A percentile compares a stretch with the other conserved stretches of the same genome.
Evolutionary conservation across 2,113 vertebrate genomes (phyloP).

Genomic region (Triplophysa rosa): DNA sequence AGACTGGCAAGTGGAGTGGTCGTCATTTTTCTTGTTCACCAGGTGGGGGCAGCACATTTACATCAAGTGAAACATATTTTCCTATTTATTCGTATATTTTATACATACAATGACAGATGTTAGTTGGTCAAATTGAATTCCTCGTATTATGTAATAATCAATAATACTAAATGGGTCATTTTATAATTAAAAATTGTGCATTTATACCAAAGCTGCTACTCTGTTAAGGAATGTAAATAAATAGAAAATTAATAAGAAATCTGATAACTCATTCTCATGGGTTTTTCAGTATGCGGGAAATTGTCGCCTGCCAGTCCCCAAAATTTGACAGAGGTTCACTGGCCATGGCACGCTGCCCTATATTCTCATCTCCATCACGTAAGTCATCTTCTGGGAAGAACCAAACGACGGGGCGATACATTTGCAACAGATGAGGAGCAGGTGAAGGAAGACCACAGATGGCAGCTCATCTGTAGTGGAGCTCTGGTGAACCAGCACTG

Average conservation of each 20-base stretch:
- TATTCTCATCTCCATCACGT: slow-evolving; percentile 74
- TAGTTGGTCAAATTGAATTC: not conserved
- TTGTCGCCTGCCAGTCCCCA: slow-evolving; percentile 68
- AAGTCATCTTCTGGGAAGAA: slow-evolving; percentile 60
- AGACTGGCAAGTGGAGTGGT: slow-evolving; percentile 90
- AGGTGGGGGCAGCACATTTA: slow-evolving; percentile 74
- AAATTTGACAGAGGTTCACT: slow-evolving; percentile 73
- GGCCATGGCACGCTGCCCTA: slow-evolving; percentile 90
- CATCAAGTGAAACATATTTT: not conserved
- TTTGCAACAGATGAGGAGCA: slow-evolving; percentile 47
- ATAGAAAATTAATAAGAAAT: not conserved
- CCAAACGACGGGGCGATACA: slow-evolving; percentile 70
- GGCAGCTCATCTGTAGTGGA: slow-evolving; percentile 88
- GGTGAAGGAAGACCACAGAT: slow-evolving; percentile 63
- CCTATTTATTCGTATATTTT: not conserved
- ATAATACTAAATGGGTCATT: not conserved
- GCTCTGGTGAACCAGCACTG: slow-evolving; percentile 84
- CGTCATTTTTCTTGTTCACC: slow-evolving; percentile 84
- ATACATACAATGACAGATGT: not conserved
- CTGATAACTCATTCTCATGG: not conserved
- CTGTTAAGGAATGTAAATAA: not conserved
- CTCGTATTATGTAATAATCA: not conserved
- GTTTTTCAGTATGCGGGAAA: slow-evolving; percentile 83
- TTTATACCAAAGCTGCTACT: not conserved
- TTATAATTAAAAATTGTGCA: not conserved